Evolutionary conservation across 2,797 vertebrate species (phyloP), one percentile per base, ranked within the genome.

Genomic region (Otolemur crassicaudatus): DNA sequence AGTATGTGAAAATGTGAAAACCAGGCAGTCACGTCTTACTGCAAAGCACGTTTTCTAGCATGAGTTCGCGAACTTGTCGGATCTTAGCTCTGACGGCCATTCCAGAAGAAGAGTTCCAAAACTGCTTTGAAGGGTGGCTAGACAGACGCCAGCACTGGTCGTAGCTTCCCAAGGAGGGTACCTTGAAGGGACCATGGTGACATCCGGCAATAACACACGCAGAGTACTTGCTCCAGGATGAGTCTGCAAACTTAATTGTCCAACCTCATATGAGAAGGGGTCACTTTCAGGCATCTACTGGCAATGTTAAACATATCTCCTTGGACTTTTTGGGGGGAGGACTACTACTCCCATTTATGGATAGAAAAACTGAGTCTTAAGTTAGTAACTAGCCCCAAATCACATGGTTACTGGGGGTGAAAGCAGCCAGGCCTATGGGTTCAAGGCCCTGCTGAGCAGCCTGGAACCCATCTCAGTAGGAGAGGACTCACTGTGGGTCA

Each of bases 391-490:
- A 16, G 31, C 12, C 25, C 37, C 13, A 0, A 0, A 20, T 6
- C 16, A 22, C 13, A 0, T 6, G 92, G 56, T 46, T 13, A 73
- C 56, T 27, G 31, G 40, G 27, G 29, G 17, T 7, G 7, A 75
- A 4, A 27, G 14, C 1, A 0, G 34, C 29, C 61, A 69, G 10
- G 49, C 8, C 7, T 1, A 0, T 8, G 12, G 9, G 58, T 70
- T 58, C 31, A 1, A 5, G 7, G 60, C 11, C 0, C 22, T 0
- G 16, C 43, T 0, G 20, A 70, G 34, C 27, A 4, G 0, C 4
- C 80, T 3, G n/a, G 23, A 61, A 43, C 5, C 29, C 65, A 16
- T 2, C 34, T 63, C 22, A 1, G 49, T 14, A 49, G 34, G 65
- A 67, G 46, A 20, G 11, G 56, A 4, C 76, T 81, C 79, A 10